Percentiles rank a stretch among this genome's conserved stretches.
These are phyloP conservation scores for Rutpela maculata DNA, from an alignment of 2,888 invertebrate species.

Conservation along the genomic window DNA sequence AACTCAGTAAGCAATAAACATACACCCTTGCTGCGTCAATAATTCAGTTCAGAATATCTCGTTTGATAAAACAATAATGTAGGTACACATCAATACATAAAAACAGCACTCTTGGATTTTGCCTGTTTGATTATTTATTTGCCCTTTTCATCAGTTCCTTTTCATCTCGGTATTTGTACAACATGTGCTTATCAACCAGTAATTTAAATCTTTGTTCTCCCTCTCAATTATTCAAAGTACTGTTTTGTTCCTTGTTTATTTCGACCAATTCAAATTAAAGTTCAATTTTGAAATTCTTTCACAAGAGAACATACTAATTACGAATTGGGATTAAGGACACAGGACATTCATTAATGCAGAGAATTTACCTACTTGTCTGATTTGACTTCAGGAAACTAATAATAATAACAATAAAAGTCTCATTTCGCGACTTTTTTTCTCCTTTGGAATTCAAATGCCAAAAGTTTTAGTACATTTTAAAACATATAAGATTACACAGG, in stretches of 20 bases:
- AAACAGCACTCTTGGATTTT: constrained; percentile 12
- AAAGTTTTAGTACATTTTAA: no score
- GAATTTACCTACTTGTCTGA: no score
- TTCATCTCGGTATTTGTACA: neutral
- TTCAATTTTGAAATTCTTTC: neutral
- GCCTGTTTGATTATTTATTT: constrained; percentile 1
- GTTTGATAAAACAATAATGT: constrained; percentile 12
- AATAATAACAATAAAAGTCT: no score
- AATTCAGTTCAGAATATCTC: constrained; percentile 16
- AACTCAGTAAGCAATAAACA: neutral
- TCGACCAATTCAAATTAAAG: neutral
- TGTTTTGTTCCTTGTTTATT: constrained; percentile 1
- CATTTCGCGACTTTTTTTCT: no score
- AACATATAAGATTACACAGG: no score
- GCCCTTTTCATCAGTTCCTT: constrained; percentile 13
- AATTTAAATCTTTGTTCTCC: constrained; percentile 13
- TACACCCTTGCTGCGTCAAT: neutral
- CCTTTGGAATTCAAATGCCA: no score
- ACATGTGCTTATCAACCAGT: neutral
- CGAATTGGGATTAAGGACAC: neutral
- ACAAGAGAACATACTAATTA: neutral
- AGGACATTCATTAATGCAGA: neutral
- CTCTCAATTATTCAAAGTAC: neutral
- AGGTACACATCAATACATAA: constrained; percentile 13
- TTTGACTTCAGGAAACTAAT: no score